Conservation (phyloP, 1,140 invertebrate genomes). For the Heliothis subflexa region DNA sequence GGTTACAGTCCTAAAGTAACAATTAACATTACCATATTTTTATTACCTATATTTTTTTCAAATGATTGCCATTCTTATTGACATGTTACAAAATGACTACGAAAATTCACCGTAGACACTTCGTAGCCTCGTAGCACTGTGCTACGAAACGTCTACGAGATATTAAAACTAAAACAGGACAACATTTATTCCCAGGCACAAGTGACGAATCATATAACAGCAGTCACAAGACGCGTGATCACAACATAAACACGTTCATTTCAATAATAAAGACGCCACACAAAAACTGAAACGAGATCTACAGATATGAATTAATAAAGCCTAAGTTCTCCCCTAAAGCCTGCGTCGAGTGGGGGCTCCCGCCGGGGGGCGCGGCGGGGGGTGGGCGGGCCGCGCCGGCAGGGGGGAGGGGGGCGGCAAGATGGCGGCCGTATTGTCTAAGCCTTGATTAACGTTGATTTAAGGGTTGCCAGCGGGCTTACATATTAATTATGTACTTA, state of each 20-base stretch:
- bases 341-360: slow-evolving; percentile 51
- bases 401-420: slow-evolving; percentile 61
- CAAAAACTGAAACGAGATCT: slow-evolving; percentile 49
- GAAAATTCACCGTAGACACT: not conserved
- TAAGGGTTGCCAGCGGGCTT: slow-evolving; percentile 69
- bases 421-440: slow-evolving; percentile 81
- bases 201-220: not conserved
- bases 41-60: not conserved
- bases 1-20: too few species aligned
- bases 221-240: slow-evolving; percentile 1
- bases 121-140: slow-evolving; percentile 44
- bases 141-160: slow-evolving; percentile 29
- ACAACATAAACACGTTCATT: slow-evolving; percentile 45
- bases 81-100: too few species aligned
- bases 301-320: slow-evolving; percentile 60
- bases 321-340: slow-evolving; percentile 62
- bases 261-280: slow-evolving; percentile 45
- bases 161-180: slow-evolving; percentile 26
- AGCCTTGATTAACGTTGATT: slow-evolving; percentile 76
- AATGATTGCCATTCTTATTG: not conserved
- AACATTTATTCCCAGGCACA: not conserved
- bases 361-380: slow-evolving; percentile 27
- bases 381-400: slow-evolving; percentile 15
- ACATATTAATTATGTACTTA: slow-evolving; percentile 84
- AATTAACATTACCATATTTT: too few species aligned